Percentiles rank a stretch among this genome's conserved stretches.
Evolutionary conservation across 2,113 vertebrate genomes (phyloP).

Genomic region (Dasyprocta punctata): DNA sequence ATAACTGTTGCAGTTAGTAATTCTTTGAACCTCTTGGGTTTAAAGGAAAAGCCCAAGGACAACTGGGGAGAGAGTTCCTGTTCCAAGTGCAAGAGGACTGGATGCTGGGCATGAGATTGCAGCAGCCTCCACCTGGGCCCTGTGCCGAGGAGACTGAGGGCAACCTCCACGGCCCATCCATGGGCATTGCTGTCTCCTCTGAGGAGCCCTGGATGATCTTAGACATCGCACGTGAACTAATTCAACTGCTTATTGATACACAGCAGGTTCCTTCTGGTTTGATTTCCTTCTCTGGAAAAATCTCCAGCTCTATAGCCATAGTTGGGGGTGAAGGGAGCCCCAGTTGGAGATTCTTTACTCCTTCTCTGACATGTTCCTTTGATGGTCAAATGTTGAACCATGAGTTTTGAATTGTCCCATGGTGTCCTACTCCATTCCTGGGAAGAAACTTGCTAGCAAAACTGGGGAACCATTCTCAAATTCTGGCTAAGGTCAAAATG

Average conservation of each 20-base stretch:
- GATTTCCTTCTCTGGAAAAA: background rate
- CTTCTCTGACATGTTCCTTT: background rate
- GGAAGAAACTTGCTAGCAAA: background rate
- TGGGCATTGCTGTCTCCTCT: background rate
- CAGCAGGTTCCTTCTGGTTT: background rate
- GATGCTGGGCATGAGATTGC: background rate
- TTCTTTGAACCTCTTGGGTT: background rate
- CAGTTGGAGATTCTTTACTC: background rate
- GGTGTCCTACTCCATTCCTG: background rate
- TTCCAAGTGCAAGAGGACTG: background rate
- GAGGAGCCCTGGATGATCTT: background rate
- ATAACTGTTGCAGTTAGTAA: background rate
- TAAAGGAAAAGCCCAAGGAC: background rate
- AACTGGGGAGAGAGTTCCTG: background rate
- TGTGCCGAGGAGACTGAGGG: background rate
- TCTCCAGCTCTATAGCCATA: background rate
- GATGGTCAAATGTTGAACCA: background rate
- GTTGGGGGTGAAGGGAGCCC: too few species aligned
- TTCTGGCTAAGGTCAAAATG: background rate
- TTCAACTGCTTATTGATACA: background rate
- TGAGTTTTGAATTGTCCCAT: background rate
- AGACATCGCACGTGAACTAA: background rate
- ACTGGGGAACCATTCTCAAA: background rate
- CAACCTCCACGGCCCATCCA: background rate
- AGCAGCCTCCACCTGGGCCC: background rate